Conservation (phyloP, 2,888 invertebrate genomes). For the Spialia ferax region DNA sequence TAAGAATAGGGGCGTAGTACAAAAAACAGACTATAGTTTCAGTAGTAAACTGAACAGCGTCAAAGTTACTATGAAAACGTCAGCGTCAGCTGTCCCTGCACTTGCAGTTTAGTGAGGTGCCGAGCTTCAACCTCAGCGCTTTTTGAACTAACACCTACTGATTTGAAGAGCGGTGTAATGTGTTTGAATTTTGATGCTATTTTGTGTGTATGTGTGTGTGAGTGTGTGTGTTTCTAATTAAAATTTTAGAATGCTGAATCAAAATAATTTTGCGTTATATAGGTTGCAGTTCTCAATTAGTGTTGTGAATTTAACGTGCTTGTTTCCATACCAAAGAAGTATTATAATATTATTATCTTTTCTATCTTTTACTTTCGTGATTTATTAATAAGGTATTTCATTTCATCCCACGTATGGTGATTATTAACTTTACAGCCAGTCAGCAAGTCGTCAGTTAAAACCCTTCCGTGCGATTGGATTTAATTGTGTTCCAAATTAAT, state of each 20-base stretch:
- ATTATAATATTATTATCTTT: too few species aligned
- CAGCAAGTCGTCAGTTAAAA: constrained; percentile 21
- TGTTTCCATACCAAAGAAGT: too few species aligned
- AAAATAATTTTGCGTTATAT: too few species aligned
- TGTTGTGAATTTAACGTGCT: too few species aligned
- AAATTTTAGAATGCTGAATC: too few species aligned
- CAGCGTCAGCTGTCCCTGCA: constrained; percentile 12
- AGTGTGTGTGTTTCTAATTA: too few species aligned
- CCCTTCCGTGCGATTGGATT: constrained; percentile 23
- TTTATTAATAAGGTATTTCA: too few species aligned
- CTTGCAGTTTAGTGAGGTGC: constrained; percentile 10
- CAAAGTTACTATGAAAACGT: constrained; percentile 6
- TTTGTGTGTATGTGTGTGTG: too few species aligned
- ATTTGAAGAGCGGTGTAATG: too few species aligned
- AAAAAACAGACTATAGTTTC: not conserved
- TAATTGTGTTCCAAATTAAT: constrained; percentile 30
- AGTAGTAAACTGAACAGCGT: constrained; percentile 16
- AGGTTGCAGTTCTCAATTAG: too few species aligned
- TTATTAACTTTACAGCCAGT: not conserved
- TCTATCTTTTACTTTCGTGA: too few species aligned
- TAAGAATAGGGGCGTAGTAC: not conserved
- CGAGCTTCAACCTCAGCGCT: constrained; percentile 9
- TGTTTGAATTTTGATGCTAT: too few species aligned
- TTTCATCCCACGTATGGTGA: not conserved
- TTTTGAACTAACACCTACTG: not conserved